phyloP scores from a whole-genome alignment of 2,113 vertebrate genomes.

The Syrmaticus mikado region DNA sequence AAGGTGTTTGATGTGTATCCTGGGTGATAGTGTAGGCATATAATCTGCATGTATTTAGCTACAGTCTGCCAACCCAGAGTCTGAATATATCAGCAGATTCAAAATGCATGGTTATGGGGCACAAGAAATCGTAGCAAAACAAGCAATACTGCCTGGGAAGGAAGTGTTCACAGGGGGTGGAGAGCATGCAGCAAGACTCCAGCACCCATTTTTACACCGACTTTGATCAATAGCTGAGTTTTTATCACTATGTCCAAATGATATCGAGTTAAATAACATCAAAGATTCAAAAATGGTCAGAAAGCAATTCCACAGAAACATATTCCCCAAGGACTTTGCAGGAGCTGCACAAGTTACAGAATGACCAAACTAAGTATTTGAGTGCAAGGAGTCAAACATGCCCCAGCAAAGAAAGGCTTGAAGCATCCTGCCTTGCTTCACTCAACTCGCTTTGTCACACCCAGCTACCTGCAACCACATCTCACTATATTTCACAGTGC shows the following conservation, averaged over 20 bases:
- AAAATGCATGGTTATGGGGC: neutral
- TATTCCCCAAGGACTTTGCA: neutral
- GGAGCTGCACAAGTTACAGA: neutral
- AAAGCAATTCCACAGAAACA: neutral
- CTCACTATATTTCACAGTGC: neutral
- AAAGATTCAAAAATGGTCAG: neutral
- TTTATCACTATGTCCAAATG: neutral
- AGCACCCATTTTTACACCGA: neutral
- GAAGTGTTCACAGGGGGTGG: fast-evolving
- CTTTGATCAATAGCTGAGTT: neutral
- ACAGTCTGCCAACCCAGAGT: neutral
- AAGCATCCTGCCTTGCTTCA: neutral
- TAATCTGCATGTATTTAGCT: neutral
- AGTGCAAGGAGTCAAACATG: neutral
- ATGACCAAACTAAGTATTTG: neutral
- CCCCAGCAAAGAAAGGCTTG: neutral
- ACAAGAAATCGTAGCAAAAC: neutral
- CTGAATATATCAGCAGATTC: neutral
- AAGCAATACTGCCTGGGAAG: neutral
- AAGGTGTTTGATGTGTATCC: neutral
- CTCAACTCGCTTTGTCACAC: fast-evolving
- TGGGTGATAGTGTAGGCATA: neutral
- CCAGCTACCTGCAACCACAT: neutral
- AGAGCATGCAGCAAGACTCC: neutral
- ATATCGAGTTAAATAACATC: neutral